These are phyloP conservation scores for Valencia hispanica DNA, from an alignment of 2,797 vertebrate genomes.

Conservation along the genomic window DNA sequence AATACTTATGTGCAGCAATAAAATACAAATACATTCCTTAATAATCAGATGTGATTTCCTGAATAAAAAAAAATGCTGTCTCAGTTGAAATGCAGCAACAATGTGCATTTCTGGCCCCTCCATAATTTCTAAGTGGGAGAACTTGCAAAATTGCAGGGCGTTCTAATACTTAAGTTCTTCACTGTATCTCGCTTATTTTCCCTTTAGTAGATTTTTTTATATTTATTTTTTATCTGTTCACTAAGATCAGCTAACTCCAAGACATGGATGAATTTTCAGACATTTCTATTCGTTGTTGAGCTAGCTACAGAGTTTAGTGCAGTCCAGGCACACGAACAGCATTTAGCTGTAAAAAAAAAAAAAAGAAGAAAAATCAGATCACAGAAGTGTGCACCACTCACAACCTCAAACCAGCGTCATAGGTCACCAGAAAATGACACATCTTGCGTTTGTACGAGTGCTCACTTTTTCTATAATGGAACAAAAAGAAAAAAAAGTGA, in stretches of 20 bases:
- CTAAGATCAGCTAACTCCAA: neutral
- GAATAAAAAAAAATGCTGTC: no score
- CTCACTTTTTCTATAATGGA: conserved; percentile 33
- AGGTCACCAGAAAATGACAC: neutral
- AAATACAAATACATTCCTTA: no score
- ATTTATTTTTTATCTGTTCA: no score
- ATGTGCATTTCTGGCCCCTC: no score
- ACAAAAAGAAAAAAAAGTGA: conserved; percentile 17
- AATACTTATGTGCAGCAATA: no score
- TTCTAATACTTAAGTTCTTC: no score
- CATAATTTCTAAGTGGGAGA: no score
- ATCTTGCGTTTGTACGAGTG: conserved; percentile 11
- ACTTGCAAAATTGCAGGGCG: no score
- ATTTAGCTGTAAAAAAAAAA: neutral
- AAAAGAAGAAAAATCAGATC: neutral
- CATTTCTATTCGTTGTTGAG: neutral
- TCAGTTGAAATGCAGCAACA: no score
- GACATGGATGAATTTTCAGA: neutral
- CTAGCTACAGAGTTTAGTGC: neutral
- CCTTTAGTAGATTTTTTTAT: no score
- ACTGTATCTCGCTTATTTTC: no score
- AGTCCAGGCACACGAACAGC: neutral
- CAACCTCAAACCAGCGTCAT: neutral
- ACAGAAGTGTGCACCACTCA: neutral
- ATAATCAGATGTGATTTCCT: no score